phyloP scores from a whole-genome alignment of 2,888 invertebrate genomes.

The Apodemia duryi region DNA sequence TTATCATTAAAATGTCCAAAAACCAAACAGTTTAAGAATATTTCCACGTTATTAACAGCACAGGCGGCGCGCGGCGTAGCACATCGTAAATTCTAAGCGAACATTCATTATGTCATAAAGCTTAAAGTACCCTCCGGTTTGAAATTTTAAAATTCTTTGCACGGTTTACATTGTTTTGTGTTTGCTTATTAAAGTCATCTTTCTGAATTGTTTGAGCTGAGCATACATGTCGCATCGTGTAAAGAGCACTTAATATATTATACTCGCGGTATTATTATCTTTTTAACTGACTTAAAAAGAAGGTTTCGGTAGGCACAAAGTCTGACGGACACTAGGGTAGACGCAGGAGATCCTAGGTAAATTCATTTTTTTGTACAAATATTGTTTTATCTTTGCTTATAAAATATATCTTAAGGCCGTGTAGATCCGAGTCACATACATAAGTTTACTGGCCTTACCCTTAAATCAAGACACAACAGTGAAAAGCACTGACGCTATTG shows the following conservation, averaged over 20 bases:
- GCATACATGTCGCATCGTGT: neutral
- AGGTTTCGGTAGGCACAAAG: too few relatives aligned
- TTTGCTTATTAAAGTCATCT: constrained; percentile 11
- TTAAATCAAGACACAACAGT: too few relatives aligned
- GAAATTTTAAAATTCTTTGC: constrained; percentile 12
- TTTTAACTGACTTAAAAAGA: too few relatives aligned
- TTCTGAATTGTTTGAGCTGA: constrained; percentile 6
- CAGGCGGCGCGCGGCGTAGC: neutral
- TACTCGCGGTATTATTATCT: neutral
- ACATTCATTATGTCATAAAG: constrained; percentile 13
- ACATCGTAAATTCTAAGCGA: constrained; percentile 14
- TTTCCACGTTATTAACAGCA: constrained; percentile 2
- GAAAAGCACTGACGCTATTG: too few relatives aligned
- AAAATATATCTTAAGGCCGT: too few relatives aligned
- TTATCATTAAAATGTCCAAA: neutral
- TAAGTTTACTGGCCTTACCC: too few relatives aligned
- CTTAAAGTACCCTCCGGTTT: constrained; percentile 8
- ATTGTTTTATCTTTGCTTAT: too few relatives aligned
- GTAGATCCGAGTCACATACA: too few relatives aligned
- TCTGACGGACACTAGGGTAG: too few relatives aligned
- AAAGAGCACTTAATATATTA: neutral
- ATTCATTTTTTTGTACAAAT: too few relatives aligned
- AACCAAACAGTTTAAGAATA: neutral
- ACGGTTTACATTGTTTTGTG: constrained; percentile 14
- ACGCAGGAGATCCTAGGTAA: too few relatives aligned